Conservation (phyloP, 2,888 invertebrate genomes). For the Leptogaster cylindrica region DNA sequence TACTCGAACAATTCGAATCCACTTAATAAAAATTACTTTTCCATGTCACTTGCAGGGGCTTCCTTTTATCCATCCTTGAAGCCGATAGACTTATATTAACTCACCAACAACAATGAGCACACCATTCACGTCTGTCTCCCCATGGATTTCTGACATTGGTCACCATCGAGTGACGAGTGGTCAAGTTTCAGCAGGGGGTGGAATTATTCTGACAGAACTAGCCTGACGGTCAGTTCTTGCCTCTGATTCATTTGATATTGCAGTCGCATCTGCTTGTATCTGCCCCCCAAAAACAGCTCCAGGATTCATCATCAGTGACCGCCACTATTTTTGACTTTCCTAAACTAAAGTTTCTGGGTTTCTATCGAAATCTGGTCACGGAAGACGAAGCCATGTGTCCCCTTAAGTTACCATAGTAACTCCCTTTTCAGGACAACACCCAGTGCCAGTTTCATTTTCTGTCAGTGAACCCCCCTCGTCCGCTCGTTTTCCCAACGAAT, state of each 20-base stretch:
- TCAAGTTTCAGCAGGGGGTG: constrained; percentile 14
- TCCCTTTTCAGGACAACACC: constrained; percentile 29
- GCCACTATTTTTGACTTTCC: too few species aligned
- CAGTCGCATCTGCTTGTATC: constrained; percentile 5
- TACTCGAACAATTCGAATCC: constrained; percentile 19
- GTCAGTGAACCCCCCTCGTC: not conserved
- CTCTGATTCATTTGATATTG: constrained; percentile 20
- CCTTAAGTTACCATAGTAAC: constrained; percentile 32
- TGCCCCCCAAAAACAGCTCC: too few species aligned
- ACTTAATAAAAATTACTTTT: constrained; percentile 23
- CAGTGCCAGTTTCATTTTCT: constrained; percentile 1
- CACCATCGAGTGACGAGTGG: not conserved
- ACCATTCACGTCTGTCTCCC: not conserved
- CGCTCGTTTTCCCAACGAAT: too few species aligned
- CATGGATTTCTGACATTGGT: not conserved
- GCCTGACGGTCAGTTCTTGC: too few species aligned
- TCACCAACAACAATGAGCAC: constrained; percentile 6
- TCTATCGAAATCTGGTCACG: not conserved
- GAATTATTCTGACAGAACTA: constrained; percentile 7
- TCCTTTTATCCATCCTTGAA: constrained; percentile 2
- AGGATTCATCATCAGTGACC: not conserved
- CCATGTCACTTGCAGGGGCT: constrained; percentile 34
- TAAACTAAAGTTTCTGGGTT: too few species aligned
- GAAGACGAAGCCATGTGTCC: constrained; percentile 11
- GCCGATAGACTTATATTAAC: constrained; percentile 15